These are phyloP conservation scores for Tachina fera DNA, from an alignment of 2,888 invertebrate species.

Conservation along the genomic window DNA sequence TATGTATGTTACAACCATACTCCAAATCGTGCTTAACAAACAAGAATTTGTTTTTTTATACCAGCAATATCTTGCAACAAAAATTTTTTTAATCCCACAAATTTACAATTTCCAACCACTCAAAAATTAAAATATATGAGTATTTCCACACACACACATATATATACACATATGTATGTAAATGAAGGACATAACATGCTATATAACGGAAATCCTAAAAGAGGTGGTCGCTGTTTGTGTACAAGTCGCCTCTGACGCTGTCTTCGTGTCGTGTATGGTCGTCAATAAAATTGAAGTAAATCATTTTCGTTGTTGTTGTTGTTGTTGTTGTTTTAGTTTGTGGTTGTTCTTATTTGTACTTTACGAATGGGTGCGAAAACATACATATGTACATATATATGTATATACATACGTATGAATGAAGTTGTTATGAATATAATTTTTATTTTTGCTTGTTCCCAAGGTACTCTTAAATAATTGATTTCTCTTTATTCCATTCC, in stretches of 20 bases:
- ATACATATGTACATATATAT: no score
- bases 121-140: background rate
- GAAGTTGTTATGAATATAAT: conserved; percentile 55
- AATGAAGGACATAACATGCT: conserved; percentile 79
- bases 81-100: conserved; percentile 7
- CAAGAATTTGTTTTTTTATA: conserved; percentile 37
- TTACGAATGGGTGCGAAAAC: background rate
- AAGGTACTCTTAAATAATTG: background rate
- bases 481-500: background rate
- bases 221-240: conserved; percentile 64
- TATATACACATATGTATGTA: conserved; percentile 46
- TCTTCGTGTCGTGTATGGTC: conserved; percentile 55
- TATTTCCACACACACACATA: background rate
- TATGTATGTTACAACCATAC: background rate
- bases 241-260: conserved; percentile 24
- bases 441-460: conserved; percentile 22
- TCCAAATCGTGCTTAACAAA: conserved; percentile 3
- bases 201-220: conserved; percentile 79
- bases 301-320: background rate
- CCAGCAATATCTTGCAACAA: conserved; percentile 63
- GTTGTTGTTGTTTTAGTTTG: conserved; percentile 4
- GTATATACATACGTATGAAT: background rate
- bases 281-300: conserved; percentile 64
- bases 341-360: background rate
- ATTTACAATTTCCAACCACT: background rate